Conservation (phyloP, 2,113 vertebrate genomes). For the Campylorhamphus procurvoides region DNA sequence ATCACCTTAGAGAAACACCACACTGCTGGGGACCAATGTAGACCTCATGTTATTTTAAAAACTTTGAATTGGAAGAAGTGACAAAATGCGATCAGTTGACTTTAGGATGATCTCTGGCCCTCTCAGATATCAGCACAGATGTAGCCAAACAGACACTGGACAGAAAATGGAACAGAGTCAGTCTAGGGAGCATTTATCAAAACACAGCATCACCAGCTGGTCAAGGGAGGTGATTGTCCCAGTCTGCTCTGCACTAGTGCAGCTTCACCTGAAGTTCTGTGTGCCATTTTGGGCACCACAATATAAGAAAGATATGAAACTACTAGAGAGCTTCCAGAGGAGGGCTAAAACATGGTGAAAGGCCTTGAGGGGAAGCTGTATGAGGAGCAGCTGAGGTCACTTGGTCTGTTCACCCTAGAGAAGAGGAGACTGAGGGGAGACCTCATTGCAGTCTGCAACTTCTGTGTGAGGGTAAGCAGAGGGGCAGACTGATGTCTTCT, state of each 20-base stretch:
- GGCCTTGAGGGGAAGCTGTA: background rate
- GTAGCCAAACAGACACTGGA: background rate
- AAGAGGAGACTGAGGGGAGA: background rate
- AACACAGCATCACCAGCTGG: fast-evolving
- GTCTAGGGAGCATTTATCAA: background rate
- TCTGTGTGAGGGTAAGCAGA: background rate
- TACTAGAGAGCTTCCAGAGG: background rate
- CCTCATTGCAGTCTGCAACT: background rate
- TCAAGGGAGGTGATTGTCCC: background rate
- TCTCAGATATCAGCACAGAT: background rate
- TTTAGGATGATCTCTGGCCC: background rate
- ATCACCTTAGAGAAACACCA: background rate
- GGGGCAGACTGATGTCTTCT: background rate
- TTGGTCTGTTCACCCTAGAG: background rate
- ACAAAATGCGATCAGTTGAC: background rate
- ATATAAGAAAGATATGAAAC: background rate
- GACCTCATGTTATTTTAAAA: background rate
- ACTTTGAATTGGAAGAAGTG: background rate
- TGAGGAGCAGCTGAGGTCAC: background rate
- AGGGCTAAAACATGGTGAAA: background rate
- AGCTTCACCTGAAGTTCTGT: background rate
- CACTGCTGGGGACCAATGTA: background rate
- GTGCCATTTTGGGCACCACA: background rate
- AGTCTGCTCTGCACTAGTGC: background rate
- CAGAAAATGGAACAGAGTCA: background rate